Evolutionary conservation across 2,888 invertebrate genomes (phyloP).

Genomic region (Microdon myrmicae): DNA sequence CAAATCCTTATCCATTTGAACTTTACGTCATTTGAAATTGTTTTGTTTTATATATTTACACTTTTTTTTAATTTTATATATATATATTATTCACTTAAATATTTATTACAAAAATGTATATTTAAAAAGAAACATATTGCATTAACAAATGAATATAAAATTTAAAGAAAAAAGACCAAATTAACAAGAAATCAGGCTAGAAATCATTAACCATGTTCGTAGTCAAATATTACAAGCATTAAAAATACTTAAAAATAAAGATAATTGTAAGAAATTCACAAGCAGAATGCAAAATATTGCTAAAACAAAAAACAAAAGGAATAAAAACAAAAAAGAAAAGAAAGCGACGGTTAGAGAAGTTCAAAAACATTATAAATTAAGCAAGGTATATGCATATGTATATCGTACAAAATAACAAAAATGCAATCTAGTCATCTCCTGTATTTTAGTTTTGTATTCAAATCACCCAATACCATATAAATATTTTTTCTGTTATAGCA

Average conservation of each 20-base stretch:
- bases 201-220: no score
- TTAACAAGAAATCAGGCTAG: no score
- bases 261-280: constrained; percentile 25
- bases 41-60: no score
- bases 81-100: constrained; percentile 15
- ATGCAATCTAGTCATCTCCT: constrained; percentile 48
- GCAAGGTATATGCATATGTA: constrained; percentile 7
- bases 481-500: no score
- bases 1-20: no score
- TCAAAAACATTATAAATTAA: constrained; percentile 28
- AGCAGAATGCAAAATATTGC: constrained; percentile 12
- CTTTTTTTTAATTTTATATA: constrained; percentile 33
- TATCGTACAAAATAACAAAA: constrained; percentile 10
- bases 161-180: no score
- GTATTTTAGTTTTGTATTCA: constrained; percentile 48
- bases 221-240: constrained; percentile 27
- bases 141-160: no score
- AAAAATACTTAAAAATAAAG: constrained; percentile 13
- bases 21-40: no score
- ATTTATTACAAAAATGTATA: constrained; percentile 14
- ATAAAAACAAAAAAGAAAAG: constrained; percentile 2
- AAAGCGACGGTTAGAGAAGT: constrained; percentile 20
- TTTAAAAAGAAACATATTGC: constrained; percentile 13
- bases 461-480: no score
- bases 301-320: constrained; percentile 4